Base-by-base conservation (phyloP, 2,797 vertebrate species). In the Hozukius guyotensis region DNA sequence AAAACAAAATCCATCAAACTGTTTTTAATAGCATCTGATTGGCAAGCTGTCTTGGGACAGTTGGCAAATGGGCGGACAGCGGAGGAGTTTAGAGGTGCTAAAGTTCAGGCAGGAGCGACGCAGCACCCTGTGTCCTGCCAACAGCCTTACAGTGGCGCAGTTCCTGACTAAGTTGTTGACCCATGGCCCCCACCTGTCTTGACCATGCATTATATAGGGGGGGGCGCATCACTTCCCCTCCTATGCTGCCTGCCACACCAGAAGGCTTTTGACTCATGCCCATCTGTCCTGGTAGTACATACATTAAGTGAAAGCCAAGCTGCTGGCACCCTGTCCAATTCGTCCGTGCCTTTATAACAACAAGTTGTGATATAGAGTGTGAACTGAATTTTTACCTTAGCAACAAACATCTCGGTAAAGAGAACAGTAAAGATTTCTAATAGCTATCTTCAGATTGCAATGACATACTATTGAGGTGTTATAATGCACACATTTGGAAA, bases 211-310 rank as follows among this genome's bases (percentile, higher is more conserved):
- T 94, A 89, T 93, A 86, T 76, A 4, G 63, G 34, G 75, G 84
- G 79, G 59, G 2, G 85, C 89, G 82, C 80, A 87, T 87, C 78
- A 79, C 84, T 89, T 92, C 82, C 87, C 82, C 81, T 90, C 87
- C 83, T 81, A 84, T 87, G 88, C 86, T 92, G 89, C 92, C 85
- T 93, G 91, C 93, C 87, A 92, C 81, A 87, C 93, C 95, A 96
- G 95, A 96, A 95, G 95, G 95, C 93, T 93, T 96, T 96, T 96
- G 96, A 96, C 95, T 96, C 95, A 96, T 94, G 90, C 90, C 95
- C 96, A 96, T 96, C 96, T 96, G 95, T 94, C 92, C 89, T 86
- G 84, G 84, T 94, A 92, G 92, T 92, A 93, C 92, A 92, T 95
- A 93, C 81, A 90, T 93, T 92, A 93, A 92, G 81, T 83, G 78